Evolutionary conservation across 2,113 vertebrate genomes (phyloP).

Genomic region (Misgurnus mizolepis): DNA sequence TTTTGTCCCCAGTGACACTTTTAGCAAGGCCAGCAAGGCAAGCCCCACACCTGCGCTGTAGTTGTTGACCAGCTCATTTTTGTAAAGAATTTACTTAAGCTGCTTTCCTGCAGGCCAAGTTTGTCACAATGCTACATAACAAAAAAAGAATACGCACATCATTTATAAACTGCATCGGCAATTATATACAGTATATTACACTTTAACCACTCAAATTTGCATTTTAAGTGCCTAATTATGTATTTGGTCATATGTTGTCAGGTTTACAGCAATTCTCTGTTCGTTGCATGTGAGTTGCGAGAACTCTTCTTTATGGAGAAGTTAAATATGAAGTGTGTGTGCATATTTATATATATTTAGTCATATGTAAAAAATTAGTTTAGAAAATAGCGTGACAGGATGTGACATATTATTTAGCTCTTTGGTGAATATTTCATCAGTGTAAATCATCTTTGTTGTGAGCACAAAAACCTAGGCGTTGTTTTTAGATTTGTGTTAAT

Average conservation of each 20-base stretch:
- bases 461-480: too few relatives aligned
- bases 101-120: slow-evolving; percentile 54
- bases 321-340: not conserved
- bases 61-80: slow-evolving; percentile 55
- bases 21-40: slow-evolving; percentile 56
- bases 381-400: not conserved
- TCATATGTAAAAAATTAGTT: not conserved
- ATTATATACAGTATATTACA: slow-evolving; percentile 51
- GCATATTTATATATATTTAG: not conserved
- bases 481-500: not conserved
- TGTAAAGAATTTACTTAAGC: slow-evolving; percentile 32
- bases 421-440: not conserved
- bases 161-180: slow-evolving; percentile 49
- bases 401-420: not conserved
- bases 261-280: not conserved
- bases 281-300: not conserved
- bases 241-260: not conserved
- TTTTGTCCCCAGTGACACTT: slow-evolving; percentile 61
- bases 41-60: slow-evolving; percentile 31
- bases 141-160: slow-evolving; percentile 63
- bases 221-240: not conserved
- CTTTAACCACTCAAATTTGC: not conserved
- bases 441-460: not conserved
- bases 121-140: slow-evolving; percentile 46
- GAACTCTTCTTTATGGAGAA: not conserved